A percentile compares a stretch with the other conserved stretches of the same genome.
phyloP scores from a whole-genome alignment of 1,140 invertebrate species.

The Bombus ignitus region DNA sequence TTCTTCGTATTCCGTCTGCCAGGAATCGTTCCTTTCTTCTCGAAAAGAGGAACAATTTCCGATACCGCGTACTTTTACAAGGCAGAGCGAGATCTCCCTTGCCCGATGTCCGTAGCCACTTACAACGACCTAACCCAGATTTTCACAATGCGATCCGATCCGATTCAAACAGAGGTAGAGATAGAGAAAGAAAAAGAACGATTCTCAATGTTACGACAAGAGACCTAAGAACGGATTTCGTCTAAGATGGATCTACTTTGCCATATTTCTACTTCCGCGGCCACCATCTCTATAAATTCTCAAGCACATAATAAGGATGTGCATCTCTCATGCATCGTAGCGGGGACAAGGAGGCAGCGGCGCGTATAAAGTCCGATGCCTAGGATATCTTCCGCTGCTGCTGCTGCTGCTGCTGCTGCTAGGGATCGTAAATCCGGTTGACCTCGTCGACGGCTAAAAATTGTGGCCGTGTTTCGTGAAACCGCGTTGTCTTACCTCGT shows the following conservation, averaged over 20 bases:
- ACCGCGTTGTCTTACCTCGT: slow-evolving; percentile 22
- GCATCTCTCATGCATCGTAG: neutral
- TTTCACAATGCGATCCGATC: slow-evolving; percentile 34
- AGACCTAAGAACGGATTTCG: neutral
- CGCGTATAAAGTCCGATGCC: neutral
- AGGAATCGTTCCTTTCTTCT: slow-evolving; percentile 2
- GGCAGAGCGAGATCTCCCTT: neutral
- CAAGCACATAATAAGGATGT: slow-evolving; percentile 12
- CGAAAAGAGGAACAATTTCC: slow-evolving; percentile 15
- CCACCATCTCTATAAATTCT: neutral
- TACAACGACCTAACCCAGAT: slow-evolving; percentile 35
- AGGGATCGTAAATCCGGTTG: slow-evolving; percentile 2
- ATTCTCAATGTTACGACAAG: neutral
- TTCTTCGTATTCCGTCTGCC: neutral
- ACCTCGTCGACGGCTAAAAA: slow-evolving; percentile 48
- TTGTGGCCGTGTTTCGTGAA: slow-evolving; percentile 32
- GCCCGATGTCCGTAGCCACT: slow-evolving; percentile 1
- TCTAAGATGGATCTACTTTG: neutral
- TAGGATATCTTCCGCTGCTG: too few relatives aligned
- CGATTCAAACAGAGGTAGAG: neutral
- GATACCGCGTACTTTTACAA: slow-evolving; percentile 12
- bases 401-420: neutral
- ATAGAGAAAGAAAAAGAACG: neutral
- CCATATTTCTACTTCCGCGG: neutral
- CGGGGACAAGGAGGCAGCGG: neutral